Conservation (phyloP, 2,113 vertebrate species). For the Phodopus roborovskii region DNA sequence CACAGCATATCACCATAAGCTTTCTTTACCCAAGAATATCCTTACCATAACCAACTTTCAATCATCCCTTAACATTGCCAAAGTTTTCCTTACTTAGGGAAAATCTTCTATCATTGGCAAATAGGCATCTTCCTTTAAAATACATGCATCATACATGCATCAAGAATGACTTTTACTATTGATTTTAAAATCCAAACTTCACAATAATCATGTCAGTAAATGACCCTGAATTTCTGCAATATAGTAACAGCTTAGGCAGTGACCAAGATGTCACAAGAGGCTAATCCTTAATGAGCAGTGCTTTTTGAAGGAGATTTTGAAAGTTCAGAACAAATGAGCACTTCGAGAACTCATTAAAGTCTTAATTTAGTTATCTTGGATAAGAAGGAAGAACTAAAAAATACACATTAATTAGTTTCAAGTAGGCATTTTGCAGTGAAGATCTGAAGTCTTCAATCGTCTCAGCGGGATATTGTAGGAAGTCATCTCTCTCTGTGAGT, state of each 20-base stretch:
- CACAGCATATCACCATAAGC: neutral
- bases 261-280: neutral
- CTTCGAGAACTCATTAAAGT: neutral
- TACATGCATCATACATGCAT: neutral
- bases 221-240: neutral
- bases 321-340: slow-evolving; percentile 26
- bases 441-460: neutral
- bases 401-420: neutral
- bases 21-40: neutral
- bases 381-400: neutral
- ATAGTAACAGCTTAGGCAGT: neutral
- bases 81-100: neutral
- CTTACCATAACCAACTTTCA: neutral
- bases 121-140: slow-evolving; percentile 16
- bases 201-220: neutral
- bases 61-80: neutral
- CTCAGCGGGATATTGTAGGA: neutral
- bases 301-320: slow-evolving; percentile 6
- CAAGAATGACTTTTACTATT: slow-evolving; percentile 17
- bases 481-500: neutral
- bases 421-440: neutral
- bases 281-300: neutral
- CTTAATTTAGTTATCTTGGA: neutral
- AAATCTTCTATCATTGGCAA: neutral
- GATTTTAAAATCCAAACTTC: slow-evolving; percentile 41